Percentiles rank a stretch among this genome's conserved stretches.
phyloP scores from a whole-genome alignment of 2,113 vertebrate species.

The Rhinogobius similis region DNA sequence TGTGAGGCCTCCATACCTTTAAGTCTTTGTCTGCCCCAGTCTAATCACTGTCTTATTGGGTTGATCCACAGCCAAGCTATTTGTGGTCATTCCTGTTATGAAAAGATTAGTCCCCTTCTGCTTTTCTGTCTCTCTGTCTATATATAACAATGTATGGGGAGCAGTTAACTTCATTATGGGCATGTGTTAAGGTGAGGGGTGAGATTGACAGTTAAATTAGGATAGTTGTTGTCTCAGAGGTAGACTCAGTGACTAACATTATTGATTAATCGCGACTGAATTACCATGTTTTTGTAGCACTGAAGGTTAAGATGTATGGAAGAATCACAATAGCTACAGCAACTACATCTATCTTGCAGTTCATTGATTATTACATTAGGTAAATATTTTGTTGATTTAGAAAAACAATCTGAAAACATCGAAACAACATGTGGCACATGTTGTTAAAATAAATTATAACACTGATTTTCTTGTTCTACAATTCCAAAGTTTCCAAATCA shows the following conservation, averaged over 20 bases:
- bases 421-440: no score
- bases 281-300: no score
- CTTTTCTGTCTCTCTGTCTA: conserved; percentile 8
- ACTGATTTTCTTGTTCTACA: no score
- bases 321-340: no score
- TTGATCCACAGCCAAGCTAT: conserved; percentile 63
- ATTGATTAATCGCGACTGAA: background rate
- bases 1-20: conserved; percentile 21
- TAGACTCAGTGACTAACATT: background rate
- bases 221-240: background rate
- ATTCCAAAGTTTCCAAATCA: no score
- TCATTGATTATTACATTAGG: background rate
- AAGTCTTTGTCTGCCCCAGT: conserved; percentile 18
- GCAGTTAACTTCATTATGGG: conserved; percentile 35
- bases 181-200: conserved; percentile 28
- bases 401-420: background rate
- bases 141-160: conserved; percentile 1
- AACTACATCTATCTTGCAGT: background rate
- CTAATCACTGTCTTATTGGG: conserved; percentile 58
- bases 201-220: background rate
- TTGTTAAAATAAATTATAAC: no score
- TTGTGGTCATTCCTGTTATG: conserved; percentile 73
- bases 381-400: background rate
- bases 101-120: conserved; percentile 41
- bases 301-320: no score